A percentile compares a stretch with the other conserved stretches of the same genome.
Evolutionary conservation across 2,888 invertebrate species (phyloP).

Genomic region (Nemoura dubitans): DNA sequence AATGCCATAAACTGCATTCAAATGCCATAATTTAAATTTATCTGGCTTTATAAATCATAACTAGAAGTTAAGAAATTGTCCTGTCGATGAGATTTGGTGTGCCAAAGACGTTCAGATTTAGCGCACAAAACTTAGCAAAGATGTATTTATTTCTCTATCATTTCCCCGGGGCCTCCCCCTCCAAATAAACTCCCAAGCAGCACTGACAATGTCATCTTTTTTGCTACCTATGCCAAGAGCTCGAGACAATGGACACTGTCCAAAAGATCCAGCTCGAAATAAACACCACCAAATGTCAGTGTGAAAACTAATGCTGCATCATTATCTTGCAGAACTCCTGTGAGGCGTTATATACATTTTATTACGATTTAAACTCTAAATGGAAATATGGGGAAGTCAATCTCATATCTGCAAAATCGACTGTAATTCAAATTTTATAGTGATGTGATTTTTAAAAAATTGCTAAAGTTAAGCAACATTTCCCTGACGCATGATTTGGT

Average conservation of each 20-base stretch:
- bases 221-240: background rate
- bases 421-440: too few relatives aligned
- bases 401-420: too few relatives aligned
- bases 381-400: too few relatives aligned
- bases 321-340: background rate
- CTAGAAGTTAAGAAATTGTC: too few relatives aligned
- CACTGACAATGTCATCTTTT: background rate
- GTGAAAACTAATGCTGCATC: background rate
- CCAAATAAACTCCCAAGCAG: background rate
- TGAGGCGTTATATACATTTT: background rate
- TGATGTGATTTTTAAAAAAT: too few relatives aligned
- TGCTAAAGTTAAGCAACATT: too few relatives aligned
- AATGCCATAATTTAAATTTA: too few relatives aligned
- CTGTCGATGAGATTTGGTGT: slow-evolving; percentile 53
- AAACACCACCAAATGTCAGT: background rate
- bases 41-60: too few relatives aligned
- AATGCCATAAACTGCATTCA: too few relatives aligned
- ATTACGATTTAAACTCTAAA: too few relatives aligned
- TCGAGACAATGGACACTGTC: background rate
- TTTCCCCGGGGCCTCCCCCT: background rate
- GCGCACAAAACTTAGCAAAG: background rate
- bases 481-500: too few relatives aligned
- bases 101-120: background rate
- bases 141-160: slow-evolving; percentile 10
- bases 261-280: background rate